A percentile compares a stretch with the other conserved stretches of the same genome.
These are phyloP conservation scores for Tetanocera ferruginea DNA, from an alignment of 2,888 invertebrate genomes.

Conservation along the genomic window DNA sequence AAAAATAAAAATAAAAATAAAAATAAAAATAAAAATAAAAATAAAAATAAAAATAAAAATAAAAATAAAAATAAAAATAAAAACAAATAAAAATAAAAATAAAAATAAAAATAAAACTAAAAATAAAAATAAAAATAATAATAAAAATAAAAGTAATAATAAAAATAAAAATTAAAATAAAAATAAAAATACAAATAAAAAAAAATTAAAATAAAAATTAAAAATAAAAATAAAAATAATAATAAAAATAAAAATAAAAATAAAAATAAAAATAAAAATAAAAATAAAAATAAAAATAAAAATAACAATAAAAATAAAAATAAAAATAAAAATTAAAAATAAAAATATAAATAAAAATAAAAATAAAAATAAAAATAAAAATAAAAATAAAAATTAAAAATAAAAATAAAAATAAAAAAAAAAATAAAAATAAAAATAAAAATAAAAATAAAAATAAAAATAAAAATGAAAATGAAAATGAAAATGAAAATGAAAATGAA, in stretches of 20 bases:
- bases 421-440: not conserved
- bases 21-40: no score
- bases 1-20: no score
- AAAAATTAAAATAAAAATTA: not conserved
- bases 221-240: not conserved
- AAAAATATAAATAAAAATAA: not conserved
- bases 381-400: not conserved
- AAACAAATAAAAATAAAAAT: no score
- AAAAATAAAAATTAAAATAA: not conserved
- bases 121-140: not conserved
- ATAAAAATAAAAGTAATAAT: not conserved
- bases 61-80: no score
- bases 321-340: not conserved
- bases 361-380: not conserved
- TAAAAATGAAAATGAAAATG: not conserved
- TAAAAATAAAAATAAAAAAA: not conserved
- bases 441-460: conserved; percentile 9
- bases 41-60: no score
- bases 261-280: not conserved
- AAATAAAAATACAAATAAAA: not conserved
- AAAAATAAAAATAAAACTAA: no score
- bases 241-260: not conserved
- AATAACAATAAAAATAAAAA: not conserved
- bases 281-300: not conserved
- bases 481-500: not conserved